phyloP scores from a whole-genome alignment of 1,140 invertebrate species.

The Acromyrmex charruanus region DNA sequence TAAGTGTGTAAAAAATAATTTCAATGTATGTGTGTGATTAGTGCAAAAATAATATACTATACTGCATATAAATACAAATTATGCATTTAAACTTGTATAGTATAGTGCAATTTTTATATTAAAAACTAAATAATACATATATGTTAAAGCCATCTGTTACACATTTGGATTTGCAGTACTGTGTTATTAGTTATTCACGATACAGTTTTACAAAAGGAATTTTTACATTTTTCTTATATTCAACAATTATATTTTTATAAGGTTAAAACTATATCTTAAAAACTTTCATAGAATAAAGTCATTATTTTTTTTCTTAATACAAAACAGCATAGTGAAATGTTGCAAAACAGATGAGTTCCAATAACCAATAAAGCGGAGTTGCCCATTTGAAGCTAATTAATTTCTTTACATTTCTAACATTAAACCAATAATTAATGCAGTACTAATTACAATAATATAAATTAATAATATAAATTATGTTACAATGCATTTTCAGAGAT shows the following conservation, averaged over 20 bases:
- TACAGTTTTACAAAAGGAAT: neutral
- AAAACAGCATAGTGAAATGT: neutral
- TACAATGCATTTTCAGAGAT: constrained; percentile 86
- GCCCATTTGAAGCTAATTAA: neutral
- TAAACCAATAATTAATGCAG: neutral
- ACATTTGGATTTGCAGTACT: no score
- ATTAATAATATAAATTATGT: neutral
- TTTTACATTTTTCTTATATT: neutral
- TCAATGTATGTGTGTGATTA: no score
- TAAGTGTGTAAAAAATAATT: no score
- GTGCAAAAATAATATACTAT: no score
- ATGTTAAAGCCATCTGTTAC: no score
- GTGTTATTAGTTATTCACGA: constrained; percentile 10
- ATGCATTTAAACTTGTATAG: no score
- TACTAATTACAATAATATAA: neutral
- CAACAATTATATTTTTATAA: neutral
- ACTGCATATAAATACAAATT: no score
- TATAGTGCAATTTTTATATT: no score
- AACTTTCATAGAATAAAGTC: neutral
- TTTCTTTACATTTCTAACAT: neutral
- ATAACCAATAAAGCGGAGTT: neutral
- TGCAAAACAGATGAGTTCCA: neutral
- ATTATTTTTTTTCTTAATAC: neutral
- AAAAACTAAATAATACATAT: no score
- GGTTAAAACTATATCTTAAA: neutral